Evolutionary conservation across 2,113 vertebrate species (phyloP).

Genomic region (Oryzias woworae): DNA sequence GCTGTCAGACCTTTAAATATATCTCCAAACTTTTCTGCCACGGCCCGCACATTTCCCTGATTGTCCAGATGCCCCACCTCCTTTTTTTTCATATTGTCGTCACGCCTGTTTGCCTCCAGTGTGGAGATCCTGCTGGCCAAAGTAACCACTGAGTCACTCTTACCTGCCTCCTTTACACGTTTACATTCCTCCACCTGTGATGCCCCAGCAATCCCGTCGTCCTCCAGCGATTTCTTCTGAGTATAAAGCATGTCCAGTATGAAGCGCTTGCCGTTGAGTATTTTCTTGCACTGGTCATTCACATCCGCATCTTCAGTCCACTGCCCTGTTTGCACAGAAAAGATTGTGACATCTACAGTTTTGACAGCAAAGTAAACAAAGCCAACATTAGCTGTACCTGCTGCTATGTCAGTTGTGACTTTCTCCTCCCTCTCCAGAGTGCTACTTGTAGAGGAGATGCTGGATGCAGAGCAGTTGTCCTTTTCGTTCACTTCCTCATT

Average conservation of each 20-base stretch:
- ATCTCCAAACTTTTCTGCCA: constrained; percentile 90
- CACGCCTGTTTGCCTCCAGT: constrained; percentile 86
- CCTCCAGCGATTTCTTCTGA: constrained; percentile 79
- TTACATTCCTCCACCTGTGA: constrained; percentile 74
- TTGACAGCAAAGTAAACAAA: background rate
- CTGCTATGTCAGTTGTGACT: constrained; percentile 80
- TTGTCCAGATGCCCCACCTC: constrained; percentile 88
- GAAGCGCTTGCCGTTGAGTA: constrained; percentile 90
- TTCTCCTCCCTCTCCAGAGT: constrained; percentile 96
- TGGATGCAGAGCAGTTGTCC: constrained; percentile 97
- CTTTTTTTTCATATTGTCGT: constrained; percentile 85
- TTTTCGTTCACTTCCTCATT: constrained; percentile 98
- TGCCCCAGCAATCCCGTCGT: constrained; percentile 76
- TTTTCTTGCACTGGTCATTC: constrained; percentile 87
- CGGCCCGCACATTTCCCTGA: constrained; percentile 87
- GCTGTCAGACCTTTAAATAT: constrained; percentile 79
- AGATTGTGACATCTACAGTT: background rate
- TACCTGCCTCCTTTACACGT: constrained; percentile 75
- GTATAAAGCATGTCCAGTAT: constrained; percentile 97
- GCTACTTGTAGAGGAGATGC: constrained; percentile 97
- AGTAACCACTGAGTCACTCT: constrained; percentile 78
- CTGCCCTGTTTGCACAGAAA: constrained; percentile 76
- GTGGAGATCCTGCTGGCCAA: constrained; percentile 89
- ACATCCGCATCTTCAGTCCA: constrained; percentile 85
- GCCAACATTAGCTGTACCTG: constrained; percentile 76